phyloP scores from a whole-genome alignment of 2,888 invertebrate genomes.

The Phyllotreta striolata region DNA sequence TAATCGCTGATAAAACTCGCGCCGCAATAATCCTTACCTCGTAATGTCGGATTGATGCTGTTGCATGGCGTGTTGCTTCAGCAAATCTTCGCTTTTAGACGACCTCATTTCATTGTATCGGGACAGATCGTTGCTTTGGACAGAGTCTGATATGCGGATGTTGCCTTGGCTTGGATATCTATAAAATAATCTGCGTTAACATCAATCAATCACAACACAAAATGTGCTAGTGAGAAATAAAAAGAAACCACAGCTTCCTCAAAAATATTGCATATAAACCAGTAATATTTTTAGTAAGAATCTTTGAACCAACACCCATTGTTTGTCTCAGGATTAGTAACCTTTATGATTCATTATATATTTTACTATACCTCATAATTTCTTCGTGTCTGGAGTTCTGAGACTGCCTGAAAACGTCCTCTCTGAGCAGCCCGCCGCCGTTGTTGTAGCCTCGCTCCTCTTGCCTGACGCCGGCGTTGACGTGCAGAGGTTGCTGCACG shows the following conservation, averaged over 20 bases:
- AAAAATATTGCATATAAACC: too few relatives aligned
- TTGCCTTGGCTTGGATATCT: slow-evolving; percentile 56
- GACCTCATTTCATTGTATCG: slow-evolving; percentile 54
- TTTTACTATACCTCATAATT: slow-evolving; percentile 47
- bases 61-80: slow-evolving; percentile 46
- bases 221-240: too few relatives aligned
- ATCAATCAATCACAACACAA: too few relatives aligned
- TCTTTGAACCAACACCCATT: too few relatives aligned
- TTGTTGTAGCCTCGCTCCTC: slow-evolving; percentile 48
- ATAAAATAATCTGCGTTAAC: not conserved
- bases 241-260: too few relatives aligned
- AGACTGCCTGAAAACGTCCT: slow-evolving; percentile 57
- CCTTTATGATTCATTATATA: not conserved
- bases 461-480: slow-evolving; percentile 46
- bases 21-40: slow-evolving; percentile 29
- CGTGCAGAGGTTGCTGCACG: slow-evolving; percentile 51
- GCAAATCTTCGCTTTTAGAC: slow-evolving; percentile 58
- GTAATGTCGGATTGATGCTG: slow-evolving; percentile 51
- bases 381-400: slow-evolving; percentile 54
- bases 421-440: slow-evolving; percentile 53
- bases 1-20: not conserved
- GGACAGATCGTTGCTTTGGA: slow-evolving; percentile 52
- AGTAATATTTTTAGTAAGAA: too few relatives aligned
- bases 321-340: too few relatives aligned
- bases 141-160: slow-evolving; percentile 52